Base-by-base conservation (phyloP, 1,140 invertebrate species). In the Drosophila lacertosa region DNA sequence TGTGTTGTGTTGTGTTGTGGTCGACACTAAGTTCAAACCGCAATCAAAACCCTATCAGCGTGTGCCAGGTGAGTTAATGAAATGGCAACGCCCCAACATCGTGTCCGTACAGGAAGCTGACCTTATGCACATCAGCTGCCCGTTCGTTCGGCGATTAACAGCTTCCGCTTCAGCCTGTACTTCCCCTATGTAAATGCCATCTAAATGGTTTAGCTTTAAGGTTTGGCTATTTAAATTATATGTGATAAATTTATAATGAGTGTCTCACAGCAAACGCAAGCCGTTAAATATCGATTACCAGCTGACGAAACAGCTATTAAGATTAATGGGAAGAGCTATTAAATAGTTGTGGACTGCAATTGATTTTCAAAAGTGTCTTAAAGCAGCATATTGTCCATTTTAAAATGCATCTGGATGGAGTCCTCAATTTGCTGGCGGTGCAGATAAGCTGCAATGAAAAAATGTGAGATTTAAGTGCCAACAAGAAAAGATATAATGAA, bases 11-110 rank as follows among this genome's bases (percentile, higher is more conserved):
- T 58, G 60, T 33, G 40, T 22, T 29, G 47, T 15, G 22, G 35
- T 4, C 47, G 62, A 80, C 63, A 81, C 73, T 71, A 57, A 74
- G 77, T 76, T 82, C 24, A 44, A 69, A 66, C 65, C 74, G 57
- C 64, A 70, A 51, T 53, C 57, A 40, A 80, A 37, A 39, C 51
- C 78, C 77, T 81, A 81, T 66, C 77, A 74, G 47, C 55, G n/a
- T n/a, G n/a, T n/a, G n/a, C n/a, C n/a, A 20, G 40, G 13, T 57
- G 35, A 37, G 33, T 15, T 82, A 80, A 80, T 75, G 57, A 80
- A 80, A 64, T 77, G 47, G 11, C 67, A 50, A 39, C 44, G 13
- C 42, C 42, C 10, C n/a, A 29, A 9, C 3, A 13, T 11, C 0
- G 20, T 16, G 22, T 15, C n/a, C 4, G 3, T 3, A 29, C 13